phyloP scores from a whole-genome alignment of 2,888 invertebrate species.

The Spilosoma lubricipeda region DNA sequence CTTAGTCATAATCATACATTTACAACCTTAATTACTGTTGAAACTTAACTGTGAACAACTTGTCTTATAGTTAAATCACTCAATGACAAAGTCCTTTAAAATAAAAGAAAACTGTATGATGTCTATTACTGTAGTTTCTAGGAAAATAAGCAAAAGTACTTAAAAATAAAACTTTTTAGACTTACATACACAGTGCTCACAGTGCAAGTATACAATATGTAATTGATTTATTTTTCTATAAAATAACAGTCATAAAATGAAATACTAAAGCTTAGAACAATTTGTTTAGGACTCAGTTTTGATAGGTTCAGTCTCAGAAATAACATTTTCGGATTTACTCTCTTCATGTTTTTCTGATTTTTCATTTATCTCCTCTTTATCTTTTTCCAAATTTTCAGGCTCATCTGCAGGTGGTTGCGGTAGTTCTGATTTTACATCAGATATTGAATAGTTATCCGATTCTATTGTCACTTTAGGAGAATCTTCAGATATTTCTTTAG shows the following conservation, averaged over 20 bases:
- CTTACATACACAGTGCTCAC: constrained; percentile 17
- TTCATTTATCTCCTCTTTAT: constrained; percentile 43
- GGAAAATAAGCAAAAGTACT: constrained; percentile 15
- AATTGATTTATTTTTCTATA: constrained; percentile 45
- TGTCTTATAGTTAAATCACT: background rate
- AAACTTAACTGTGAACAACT: background rate
- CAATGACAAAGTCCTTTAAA: no score
- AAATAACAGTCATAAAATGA: constrained; percentile 48
- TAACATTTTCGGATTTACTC: constrained; percentile 51
- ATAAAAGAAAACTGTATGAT: no score
- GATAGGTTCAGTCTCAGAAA: constrained; percentile 39
- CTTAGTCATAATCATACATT: constrained; percentile 48
- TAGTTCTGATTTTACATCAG: constrained; percentile 77
- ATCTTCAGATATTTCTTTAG: constrained; percentile 39
- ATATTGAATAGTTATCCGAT: constrained; percentile 76
- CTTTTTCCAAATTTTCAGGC: constrained; percentile 30
- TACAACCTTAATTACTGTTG: constrained; percentile 27
- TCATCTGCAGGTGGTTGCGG: constrained; percentile 59
- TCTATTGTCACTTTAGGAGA: constrained; percentile 61
- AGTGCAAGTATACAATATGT: constrained; percentile 4
- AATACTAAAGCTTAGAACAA: constrained; percentile 31
- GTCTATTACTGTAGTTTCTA: background rate
- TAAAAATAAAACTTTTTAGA: constrained; percentile 6
- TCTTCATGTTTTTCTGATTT: constrained; percentile 47
- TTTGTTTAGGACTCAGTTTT: constrained; percentile 41